Percentiles rank a stretch among this genome's conserved stretches.
Evolutionary conservation across 1,140 invertebrate species (phyloP).

Genomic region (Rhizoglyphus robini): DNA sequence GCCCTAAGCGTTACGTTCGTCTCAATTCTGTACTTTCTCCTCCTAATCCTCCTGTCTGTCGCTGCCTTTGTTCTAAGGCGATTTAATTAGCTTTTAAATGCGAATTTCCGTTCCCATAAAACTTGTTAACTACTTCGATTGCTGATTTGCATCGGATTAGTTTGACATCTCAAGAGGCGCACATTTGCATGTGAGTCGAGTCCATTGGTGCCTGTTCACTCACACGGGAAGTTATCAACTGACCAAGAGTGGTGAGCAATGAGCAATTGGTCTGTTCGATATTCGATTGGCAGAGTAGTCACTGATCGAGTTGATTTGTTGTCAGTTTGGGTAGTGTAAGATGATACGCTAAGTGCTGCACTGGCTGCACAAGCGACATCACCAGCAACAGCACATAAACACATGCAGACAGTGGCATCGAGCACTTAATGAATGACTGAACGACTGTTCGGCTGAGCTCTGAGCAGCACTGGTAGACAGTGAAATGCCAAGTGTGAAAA

Average conservation of each 20-base stretch:
- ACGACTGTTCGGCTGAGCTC: too few relatives aligned
- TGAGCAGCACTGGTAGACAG: too few relatives aligned
- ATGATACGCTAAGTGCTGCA: background rate
- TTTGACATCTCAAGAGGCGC: background rate
- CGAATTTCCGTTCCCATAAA: slow-evolving; percentile 16
- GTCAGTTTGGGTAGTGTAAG: too few relatives aligned
- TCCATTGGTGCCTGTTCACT: background rate
- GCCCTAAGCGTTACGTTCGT: background rate
- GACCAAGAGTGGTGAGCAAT: too few relatives aligned
- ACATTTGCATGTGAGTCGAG: background rate
- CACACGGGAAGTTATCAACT: too few relatives aligned
- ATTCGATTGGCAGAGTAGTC: too few relatives aligned
- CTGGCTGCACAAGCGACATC: background rate
- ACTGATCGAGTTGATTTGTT: too few relatives aligned
- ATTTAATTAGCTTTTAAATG: slow-evolving; percentile 18
- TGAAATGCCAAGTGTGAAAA: too few relatives aligned
- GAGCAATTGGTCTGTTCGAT: too few relatives aligned
- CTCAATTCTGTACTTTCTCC: slow-evolving; percentile 8
- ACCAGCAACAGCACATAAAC: background rate
- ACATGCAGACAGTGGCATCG: too few relatives aligned
- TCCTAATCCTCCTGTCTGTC: background rate
- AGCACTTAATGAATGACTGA: too few relatives aligned
- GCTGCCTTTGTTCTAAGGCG: background rate
- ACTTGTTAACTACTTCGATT: slow-evolving; percentile 11
- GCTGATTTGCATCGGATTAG: slow-evolving; percentile 8